Evolutionary conservation across 2,888 invertebrate genomes (phyloP).

Genomic region (Ferdinandea cuprea): DNA sequence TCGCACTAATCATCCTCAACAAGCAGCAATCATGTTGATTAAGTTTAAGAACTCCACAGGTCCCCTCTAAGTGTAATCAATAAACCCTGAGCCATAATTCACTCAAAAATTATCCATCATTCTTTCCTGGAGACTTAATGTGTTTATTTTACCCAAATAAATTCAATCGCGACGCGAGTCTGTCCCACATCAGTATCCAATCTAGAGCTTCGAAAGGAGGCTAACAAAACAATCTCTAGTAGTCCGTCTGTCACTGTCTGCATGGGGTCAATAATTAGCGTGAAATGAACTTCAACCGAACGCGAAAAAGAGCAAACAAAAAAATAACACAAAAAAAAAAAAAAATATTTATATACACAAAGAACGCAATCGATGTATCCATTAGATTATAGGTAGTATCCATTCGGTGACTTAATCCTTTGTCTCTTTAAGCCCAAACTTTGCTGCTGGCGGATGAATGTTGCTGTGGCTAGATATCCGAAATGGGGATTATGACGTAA

Average conservation of each 20-base stretch:
- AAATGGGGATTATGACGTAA: slow-evolving; percentile 67
- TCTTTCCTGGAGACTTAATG: neutral
- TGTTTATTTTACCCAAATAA: slow-evolving; percentile 32
- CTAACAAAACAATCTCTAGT: slow-evolving; percentile 1
- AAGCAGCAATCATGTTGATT: neutral
- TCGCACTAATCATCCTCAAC: slow-evolving; percentile 16
- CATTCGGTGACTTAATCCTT: slow-evolving; percentile 71
- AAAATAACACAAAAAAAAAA: slow-evolving; percentile 5
- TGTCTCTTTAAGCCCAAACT: slow-evolving; percentile 51
- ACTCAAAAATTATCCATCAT: slow-evolving; percentile 19
- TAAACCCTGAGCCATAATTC: slow-evolving; percentile 1
- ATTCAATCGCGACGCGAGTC: slow-evolving; percentile 27
- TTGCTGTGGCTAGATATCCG: slow-evolving; percentile 53
- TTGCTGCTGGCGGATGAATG: slow-evolving; percentile 5
- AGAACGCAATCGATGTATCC: slow-evolving; percentile 69
- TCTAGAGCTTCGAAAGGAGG: neutral
- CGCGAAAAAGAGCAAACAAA: slow-evolving; percentile 7
- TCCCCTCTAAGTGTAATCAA: slow-evolving; percentile 6
- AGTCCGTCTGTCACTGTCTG: slow-evolving; percentile 25
- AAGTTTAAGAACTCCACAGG: neutral
- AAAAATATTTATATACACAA: slow-evolving; percentile 37
- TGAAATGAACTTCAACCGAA: slow-evolving; percentile 33
- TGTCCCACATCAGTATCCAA: slow-evolving; percentile 26
- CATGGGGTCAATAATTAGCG: slow-evolving; percentile 61
- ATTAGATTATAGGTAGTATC: slow-evolving; percentile 53